These are phyloP conservation scores for Drosophila nigromelanica DNA, from an alignment of 1,140 invertebrate species.

Conservation along the genomic window DNA sequence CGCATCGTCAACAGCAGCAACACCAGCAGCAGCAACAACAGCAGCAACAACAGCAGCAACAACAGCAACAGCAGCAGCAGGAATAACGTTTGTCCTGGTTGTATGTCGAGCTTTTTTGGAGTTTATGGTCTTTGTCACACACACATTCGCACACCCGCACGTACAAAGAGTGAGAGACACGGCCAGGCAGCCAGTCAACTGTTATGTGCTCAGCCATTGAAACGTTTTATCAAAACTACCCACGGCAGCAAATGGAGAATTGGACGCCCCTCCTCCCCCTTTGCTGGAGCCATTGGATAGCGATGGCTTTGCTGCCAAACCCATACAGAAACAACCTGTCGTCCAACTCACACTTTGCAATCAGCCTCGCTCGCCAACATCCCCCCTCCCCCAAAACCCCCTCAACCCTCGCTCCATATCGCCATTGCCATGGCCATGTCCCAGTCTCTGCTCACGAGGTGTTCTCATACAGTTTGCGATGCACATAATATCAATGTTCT, in stretches of 20 bases:
- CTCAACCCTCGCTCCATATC: background rate
- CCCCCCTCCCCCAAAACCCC: no score
- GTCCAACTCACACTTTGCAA: conserved; percentile 42
- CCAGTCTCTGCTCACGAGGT: conserved; percentile 12
- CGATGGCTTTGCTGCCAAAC: conserved; percentile 47
- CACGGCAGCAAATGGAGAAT: conserved; percentile 49
- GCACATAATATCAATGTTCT: no score
- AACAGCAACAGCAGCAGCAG: conserved; percentile 47
- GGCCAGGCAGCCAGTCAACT: conserved; percentile 75
- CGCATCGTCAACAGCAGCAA: conserved; percentile 68
- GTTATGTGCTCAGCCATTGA: conserved; percentile 80
- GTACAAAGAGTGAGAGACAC: conserved; percentile 47
- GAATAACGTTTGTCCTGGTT: conserved; percentile 64
- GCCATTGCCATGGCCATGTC: conserved; percentile 15
- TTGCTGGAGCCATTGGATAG: conserved; percentile 39
- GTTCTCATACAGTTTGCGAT: background rate
- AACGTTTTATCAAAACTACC: conserved; percentile 81
- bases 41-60: conserved; percentile 8
- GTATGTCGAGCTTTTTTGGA: conserved; percentile 65
- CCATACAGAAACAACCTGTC: conserved; percentile 65
- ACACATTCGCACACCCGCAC: conserved; percentile 17
- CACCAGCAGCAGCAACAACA: conserved; percentile 5
- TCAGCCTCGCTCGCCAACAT: conserved; percentile 5
- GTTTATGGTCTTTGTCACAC: conserved; percentile 78
- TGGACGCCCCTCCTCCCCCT: conserved; percentile 1